phyloP scores from a whole-genome alignment of 2,113 vertebrate species.

The Leptocoma aspasia region DNA sequence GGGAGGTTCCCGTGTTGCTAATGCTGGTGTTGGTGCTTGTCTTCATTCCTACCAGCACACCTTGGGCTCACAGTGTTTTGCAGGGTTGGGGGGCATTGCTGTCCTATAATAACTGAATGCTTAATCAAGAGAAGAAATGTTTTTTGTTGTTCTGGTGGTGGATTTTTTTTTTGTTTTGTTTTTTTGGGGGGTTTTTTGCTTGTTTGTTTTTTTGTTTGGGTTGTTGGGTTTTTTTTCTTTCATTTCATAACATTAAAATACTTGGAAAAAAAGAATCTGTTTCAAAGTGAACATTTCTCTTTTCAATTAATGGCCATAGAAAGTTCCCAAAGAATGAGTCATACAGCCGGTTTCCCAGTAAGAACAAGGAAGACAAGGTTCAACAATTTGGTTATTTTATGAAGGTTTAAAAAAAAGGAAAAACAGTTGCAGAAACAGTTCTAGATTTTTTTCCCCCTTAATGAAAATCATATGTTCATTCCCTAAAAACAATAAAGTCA shows the following conservation, averaged over 20 bases:
- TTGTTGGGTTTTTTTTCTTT: neutral
- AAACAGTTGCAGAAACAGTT: neutral
- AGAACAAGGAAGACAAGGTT: slow-evolving; percentile 24
- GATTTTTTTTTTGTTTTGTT: too few species aligned
- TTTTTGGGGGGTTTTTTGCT: too few species aligned
- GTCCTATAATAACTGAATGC: neutral
- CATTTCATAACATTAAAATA: neutral
- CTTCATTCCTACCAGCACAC: neutral
- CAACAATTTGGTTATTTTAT: neutral
- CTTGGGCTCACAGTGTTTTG: neutral
- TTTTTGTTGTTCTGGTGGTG: neutral
- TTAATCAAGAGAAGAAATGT: neutral
- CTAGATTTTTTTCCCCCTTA: neutral
- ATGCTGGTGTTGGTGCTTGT: neutral
- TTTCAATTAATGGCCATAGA: neutral
- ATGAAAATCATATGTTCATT: neutral
- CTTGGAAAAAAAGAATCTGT: neutral
- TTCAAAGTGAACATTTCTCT: slow-evolving; percentile 23
- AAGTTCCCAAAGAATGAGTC: slow-evolving; percentile 49
- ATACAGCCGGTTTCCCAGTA: slow-evolving; percentile 8
- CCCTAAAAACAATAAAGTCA: neutral
- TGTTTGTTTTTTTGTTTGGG: neutral
- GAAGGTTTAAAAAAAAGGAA: neutral
- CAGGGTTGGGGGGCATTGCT: neutral
- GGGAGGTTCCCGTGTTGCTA: rapidly evolving